phyloP scores from a whole-genome alignment of 2,797 vertebrate species.

The Heliangelus exortis region DNA sequence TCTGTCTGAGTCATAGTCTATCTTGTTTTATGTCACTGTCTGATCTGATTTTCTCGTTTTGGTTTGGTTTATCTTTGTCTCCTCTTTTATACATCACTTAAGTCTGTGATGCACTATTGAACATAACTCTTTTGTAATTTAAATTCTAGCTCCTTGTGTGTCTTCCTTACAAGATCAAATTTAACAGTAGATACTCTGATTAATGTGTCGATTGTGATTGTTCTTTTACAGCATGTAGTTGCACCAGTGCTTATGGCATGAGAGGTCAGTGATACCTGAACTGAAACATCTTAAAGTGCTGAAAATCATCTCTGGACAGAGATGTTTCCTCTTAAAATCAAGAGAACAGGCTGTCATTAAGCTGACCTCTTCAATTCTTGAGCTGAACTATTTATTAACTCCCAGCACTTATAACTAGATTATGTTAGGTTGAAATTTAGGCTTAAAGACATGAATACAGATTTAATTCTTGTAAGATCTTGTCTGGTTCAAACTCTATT shows the following conservation, averaged over 20 bases:
- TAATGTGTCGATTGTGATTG: conserved; percentile 55
- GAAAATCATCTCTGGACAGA: conserved; percentile 17
- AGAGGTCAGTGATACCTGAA: conserved; percentile 62
- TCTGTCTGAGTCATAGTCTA: not conserved
- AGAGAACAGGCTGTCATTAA: not conserved
- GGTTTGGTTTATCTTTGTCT: not conserved
- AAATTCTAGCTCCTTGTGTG: not conserved
- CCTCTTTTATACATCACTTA: not conserved
- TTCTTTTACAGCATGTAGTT: conserved; percentile 45
- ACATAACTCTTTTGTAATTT: conserved; percentile 36
- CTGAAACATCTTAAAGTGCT: conserved; percentile 67
- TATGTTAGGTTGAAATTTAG: not conserved
- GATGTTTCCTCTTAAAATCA: not conserved
- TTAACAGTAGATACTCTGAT: conserved; percentile 36
- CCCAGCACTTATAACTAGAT: not conserved
- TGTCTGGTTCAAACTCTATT: not conserved
- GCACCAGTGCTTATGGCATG: conserved; percentile 64
- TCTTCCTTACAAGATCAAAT: conserved; percentile 29
- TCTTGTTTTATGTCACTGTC: not conserved
- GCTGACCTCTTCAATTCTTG: not conserved
- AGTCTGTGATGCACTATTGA: conserved; percentile 30
- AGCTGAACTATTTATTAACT: not conserved
- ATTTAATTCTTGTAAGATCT: not conserved
- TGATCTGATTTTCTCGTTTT: not conserved
- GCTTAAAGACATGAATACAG: not conserved